Evolutionary conservation across 2,888 invertebrate genomes (phyloP), one percentile per base, ranked within the genome.

Genomic region (Dascillus cervinus): DNA sequence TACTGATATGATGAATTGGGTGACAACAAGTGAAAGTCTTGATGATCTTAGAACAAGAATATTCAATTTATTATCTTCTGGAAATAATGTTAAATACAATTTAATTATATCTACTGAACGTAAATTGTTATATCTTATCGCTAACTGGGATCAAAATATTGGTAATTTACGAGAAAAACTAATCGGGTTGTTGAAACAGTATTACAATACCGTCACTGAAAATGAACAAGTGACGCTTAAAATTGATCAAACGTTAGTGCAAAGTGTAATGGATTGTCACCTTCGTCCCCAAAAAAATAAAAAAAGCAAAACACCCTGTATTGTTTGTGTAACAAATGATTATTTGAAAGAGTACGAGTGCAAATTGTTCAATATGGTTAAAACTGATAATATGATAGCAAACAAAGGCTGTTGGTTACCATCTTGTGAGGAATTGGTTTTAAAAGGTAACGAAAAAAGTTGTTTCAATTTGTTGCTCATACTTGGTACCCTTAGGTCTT

Each of bases 341-440:
- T 29, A 47, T 3, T 46, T 75, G 15, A 65, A 69, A 41, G 47
- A 58, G 4, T 74, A 72, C 34, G 75, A 77, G 48, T 63, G 65
- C 12, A 58, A 71, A 32, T 58, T 83, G 24, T 82, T 78, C 55
- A 66, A 66, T 32, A 68, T 72, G 55, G 58, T 55, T 36, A 51
- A 52, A 9, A 62, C 66, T 22, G 60, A 62, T 8, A 66, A 64
- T 20, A 60, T 65, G 11, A 65, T 66, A 32, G 59, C 71, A 3
- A 64, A 75, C 3, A 67, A 72, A 46, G 80, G 80, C 2, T 70
- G 68, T 19, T 77, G 79, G 75, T 72, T 75, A 45, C 73, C 76
- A 22, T 71, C 75, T 28, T 64, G 73, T 26, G 68, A 74, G 45
- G 77, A 80, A 54, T 55, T 62, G 22, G 53, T 74, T 3, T 56